Base-by-base conservation (phyloP, 2,113 vertebrate genomes). In the Oplegnathus fasciatus region DNA sequence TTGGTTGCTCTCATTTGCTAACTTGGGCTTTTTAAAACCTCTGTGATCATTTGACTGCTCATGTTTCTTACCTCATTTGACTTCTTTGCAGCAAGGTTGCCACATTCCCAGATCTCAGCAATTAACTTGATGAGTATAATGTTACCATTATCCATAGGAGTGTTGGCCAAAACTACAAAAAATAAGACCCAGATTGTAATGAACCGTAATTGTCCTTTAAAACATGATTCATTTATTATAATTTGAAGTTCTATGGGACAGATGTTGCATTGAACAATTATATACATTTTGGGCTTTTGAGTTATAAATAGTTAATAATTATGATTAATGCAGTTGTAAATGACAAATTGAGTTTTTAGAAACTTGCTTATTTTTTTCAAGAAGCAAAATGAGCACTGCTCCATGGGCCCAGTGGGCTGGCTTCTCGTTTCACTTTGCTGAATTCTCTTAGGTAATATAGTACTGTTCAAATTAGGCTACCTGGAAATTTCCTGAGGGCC, bases 391-490 rank as follows among this genome's bases (percentile, higher is more conserved):
- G 7, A 67, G 55, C 22, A 30, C 42, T 24, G 13, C 55, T 60
- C 1, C 17, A n/a, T n/a, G 28, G 34, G 13, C 20, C 28, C 26
- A 24, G 5, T 32, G 65, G 17, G 46, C 42, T 72, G 50, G 44
- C 9, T 73, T 65, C 52, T 54, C 6, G 17, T 57, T 62, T 54
- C 46, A 24, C 24, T 22, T 64, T 44, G 34, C 50, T 55, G 62
- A 9, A 54, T 60, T 58, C 22, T 48, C 14, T 67, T 15, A 54
- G 1, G 44, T 48, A 14, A n/a, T 40, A 17, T 57, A 58, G 17
- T 30, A 40, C 50, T 82, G 62, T 50, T 54, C 9, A 78, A 82
- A 84, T 79, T 30, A 75, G 28, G 30, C 40, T 57, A 37, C 6
- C 17, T 46, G 6, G 6, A 46, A 30, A 58, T 65, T 32, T 85